phyloP scores from a whole-genome alignment of 2,888 invertebrate species.

The Heliconius sara region DNA sequence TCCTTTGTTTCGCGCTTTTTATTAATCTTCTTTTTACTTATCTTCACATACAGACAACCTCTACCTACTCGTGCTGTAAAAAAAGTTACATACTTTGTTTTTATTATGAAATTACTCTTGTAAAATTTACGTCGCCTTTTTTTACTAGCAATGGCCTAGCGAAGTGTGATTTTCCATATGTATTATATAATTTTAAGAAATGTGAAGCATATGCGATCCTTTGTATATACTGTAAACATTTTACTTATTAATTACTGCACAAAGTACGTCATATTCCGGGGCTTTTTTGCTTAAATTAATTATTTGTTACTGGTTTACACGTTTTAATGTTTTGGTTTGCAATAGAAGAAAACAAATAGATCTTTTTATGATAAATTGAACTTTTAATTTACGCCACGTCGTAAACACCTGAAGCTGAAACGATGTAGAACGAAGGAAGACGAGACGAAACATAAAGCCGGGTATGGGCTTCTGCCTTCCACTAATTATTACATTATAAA shows the following conservation, averaged over 20 bases:
- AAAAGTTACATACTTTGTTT: too few relatives aligned
- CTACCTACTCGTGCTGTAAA: too few relatives aligned
- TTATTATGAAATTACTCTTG: background rate
- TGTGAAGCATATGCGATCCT: background rate
- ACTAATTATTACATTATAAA: too few relatives aligned
- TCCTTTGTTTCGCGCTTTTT: background rate
- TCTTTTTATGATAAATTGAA: background rate
- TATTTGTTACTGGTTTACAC: background rate
- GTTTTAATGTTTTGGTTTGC: background rate
- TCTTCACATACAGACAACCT: background rate
- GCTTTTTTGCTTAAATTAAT: background rate
- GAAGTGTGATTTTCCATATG: background rate
- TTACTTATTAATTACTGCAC: background rate
- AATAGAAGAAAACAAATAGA: background rate
- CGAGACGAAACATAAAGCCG: too few relatives aligned
- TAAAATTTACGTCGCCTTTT: background rate
- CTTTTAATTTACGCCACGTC: background rate
- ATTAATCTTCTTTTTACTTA: background rate
- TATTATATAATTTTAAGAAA: too few relatives aligned
- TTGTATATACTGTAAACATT: background rate
- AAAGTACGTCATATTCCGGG: background rate
- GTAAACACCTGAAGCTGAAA: background rate
- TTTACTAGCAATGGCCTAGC: background rate
- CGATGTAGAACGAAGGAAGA: too few relatives aligned
- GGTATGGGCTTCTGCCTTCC: too few relatives aligned